Percentiles rank a stretch among this genome's conserved stretches.
Evolutionary conservation across 2,797 vertebrate genomes (phyloP).

Genomic region (Gymnoscopelus microlampas): DNA sequence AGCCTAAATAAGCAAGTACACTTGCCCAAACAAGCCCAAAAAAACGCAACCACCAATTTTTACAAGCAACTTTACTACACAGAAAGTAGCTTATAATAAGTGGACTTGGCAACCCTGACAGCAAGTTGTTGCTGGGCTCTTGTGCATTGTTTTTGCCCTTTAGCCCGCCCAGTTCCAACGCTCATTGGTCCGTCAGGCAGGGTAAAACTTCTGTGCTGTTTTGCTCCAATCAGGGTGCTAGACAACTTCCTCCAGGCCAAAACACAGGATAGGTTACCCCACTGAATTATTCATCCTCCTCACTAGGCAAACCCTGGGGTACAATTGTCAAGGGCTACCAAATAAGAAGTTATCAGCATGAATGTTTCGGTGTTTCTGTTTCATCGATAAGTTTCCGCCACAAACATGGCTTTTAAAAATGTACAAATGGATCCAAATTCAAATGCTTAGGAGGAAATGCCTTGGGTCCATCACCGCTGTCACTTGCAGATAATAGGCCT

Average conservation of each 20-base stretch:
- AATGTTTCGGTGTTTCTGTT: no score
- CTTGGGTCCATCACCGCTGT: slow-evolving; percentile 48
- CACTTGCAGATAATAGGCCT: slow-evolving; percentile 58
- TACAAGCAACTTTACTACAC: no score
- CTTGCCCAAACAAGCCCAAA: no score
- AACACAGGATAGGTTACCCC: slow-evolving; percentile 42
- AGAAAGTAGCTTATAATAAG: no score
- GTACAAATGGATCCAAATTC: no score
- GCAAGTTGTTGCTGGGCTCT: slow-evolving; percentile 63
- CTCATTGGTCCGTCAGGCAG: slow-evolving; percentile 70
- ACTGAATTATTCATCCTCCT: slow-evolving; percentile 44
- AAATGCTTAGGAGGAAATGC: no score
- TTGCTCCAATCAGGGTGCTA: slow-evolving; percentile 50
- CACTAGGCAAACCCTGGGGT: not conserved
- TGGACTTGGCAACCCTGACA: not conserved
- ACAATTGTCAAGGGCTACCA: no score
- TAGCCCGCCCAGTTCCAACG: slow-evolving; percentile 65
- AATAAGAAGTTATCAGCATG: no score
- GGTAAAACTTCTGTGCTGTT: slow-evolving; percentile 54
- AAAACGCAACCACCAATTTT: no score
- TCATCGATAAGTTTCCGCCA: no score
- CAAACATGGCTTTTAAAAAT: no score
- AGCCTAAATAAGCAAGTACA: no score
- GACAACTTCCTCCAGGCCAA: slow-evolving; percentile 66
- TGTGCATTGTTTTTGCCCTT: slow-evolving; percentile 73